Evolutionary conservation across 2,113 vertebrate species (phyloP).

Genomic region (Eidolon helvum): DNA sequence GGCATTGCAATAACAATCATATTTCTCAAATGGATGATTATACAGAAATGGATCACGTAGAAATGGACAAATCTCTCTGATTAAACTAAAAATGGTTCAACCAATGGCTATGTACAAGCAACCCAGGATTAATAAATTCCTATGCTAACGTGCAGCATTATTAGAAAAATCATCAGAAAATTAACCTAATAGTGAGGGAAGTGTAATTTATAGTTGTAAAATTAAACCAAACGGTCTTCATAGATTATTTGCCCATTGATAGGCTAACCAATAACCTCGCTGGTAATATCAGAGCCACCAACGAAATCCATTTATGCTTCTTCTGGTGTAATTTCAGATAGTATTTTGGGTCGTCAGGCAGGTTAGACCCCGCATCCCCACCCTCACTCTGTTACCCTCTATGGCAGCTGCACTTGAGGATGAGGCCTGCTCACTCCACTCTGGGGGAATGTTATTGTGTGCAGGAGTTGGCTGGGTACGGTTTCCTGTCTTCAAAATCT

Average conservation of each 20-base stretch:
- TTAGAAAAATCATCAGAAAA: not conserved
- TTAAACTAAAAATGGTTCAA: not conserved
- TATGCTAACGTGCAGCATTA: not conserved
- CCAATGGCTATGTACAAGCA: not conserved
- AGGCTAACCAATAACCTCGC: not conserved
- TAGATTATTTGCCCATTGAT: not conserved
- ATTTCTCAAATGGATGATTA: not conserved
- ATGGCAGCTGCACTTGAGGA: not conserved
- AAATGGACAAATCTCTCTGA: not conserved
- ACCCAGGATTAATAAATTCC: not conserved
- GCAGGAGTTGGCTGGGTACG: not conserved
- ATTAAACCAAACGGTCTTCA: not conserved
- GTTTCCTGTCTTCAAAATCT: constrained; percentile 28
- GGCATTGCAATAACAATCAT: not conserved
- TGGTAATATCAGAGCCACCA: not conserved
- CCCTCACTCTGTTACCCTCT: not conserved
- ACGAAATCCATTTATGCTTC: not conserved
- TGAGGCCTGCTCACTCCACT: not conserved
- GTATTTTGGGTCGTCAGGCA: not conserved
- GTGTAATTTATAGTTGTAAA: not conserved
- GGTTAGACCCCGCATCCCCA: not conserved
- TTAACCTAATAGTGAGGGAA: not conserved
- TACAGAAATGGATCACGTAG: not conserved
- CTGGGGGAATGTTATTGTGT: not conserved
- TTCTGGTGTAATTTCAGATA: not conserved